Conservation (phyloP, 1,140 invertebrate species). For the Heliconius hewitsoni region DNA sequence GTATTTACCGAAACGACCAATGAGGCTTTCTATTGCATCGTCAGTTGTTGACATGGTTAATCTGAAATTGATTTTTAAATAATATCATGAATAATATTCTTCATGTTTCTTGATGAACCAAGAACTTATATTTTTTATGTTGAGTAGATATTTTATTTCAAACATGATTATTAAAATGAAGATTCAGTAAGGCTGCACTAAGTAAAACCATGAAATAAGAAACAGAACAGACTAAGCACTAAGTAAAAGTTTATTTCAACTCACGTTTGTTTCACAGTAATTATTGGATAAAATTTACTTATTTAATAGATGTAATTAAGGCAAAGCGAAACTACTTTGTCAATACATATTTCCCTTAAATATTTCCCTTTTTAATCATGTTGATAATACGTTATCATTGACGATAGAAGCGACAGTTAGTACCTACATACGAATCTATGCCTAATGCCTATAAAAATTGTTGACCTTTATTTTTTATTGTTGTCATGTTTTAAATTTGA, state of each 20-base stretch:
- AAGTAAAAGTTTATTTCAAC: neutral
- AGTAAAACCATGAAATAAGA: too few species aligned
- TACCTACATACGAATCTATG: neutral
- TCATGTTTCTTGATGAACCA: too few species aligned
- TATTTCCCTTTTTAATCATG: neutral
- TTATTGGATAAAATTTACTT: neutral
- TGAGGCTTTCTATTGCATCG: constrained; percentile 59
- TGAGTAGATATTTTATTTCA: too few species aligned
- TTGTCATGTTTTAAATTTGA: neutral
- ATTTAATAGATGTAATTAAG: neutral
- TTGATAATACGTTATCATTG: neutral
- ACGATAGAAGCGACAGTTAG: neutral
- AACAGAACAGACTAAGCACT: too few species aligned
- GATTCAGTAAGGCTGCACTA: neutral
- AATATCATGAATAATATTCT: too few species aligned
- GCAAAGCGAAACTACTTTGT: neutral
- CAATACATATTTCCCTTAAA: neutral
- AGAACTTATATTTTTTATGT: too few species aligned
- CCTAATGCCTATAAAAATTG: too few species aligned
- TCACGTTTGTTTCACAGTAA: neutral
- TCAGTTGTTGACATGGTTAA: constrained; percentile 35
- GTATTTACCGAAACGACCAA: constrained; percentile 60
- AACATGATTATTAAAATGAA: too few species aligned
- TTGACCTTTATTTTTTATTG: neutral
- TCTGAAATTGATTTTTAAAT: constrained; percentile 6